Evolutionary conservation across 2,888 invertebrate genomes (phyloP).

Genomic region (Yponomeuta malinellus): DNA sequence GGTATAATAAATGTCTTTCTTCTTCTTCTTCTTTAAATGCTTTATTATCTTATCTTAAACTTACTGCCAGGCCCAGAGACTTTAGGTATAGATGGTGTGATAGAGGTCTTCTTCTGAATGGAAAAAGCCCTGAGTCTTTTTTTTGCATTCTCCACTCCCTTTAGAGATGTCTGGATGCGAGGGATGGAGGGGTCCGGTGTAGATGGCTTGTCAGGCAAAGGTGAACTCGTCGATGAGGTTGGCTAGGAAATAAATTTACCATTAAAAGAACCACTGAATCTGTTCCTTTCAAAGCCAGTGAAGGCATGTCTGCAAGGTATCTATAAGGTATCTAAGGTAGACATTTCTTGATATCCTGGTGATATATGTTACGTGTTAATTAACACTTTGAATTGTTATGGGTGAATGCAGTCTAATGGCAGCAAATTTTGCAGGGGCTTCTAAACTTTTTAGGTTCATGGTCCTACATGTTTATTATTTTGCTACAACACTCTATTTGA

Average conservation of each 20-base stretch:
- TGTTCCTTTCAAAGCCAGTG: background rate
- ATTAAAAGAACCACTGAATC: background rate
- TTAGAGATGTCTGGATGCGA: constrained; percentile 24
- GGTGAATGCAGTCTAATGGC: too few relatives aligned
- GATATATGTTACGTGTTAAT: too few relatives aligned
- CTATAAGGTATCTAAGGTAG: background rate
- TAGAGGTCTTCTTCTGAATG: constrained; percentile 61
- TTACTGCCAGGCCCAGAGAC: constrained; percentile 42
- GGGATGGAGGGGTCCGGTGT: constrained; percentile 14
- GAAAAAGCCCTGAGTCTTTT: constrained; percentile 66
- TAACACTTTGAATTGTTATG: too few relatives aligned
- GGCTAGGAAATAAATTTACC: background rate
- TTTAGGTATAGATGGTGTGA: constrained; percentile 44
- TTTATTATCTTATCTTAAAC: constrained; percentile 21
- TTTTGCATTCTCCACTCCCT: constrained; percentile 65
- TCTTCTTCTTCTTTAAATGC: too few relatives aligned
- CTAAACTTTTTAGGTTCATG: too few relatives aligned
- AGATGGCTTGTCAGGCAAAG: constrained; percentile 15
- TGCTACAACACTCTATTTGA: too few relatives aligned
- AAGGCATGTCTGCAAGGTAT: background rate
- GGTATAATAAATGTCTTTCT: too few relatives aligned
- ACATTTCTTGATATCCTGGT: too few relatives aligned
- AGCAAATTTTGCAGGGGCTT: too few relatives aligned
- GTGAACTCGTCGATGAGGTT: background rate
- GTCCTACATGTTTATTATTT: too few relatives aligned